A percentile compares a stretch with the other conserved stretches of the same genome.
These are phyloP conservation scores for Plebejus melissa DNA, from an alignment of 2,888 invertebrate genomes.

Conservation along the genomic window DNA sequence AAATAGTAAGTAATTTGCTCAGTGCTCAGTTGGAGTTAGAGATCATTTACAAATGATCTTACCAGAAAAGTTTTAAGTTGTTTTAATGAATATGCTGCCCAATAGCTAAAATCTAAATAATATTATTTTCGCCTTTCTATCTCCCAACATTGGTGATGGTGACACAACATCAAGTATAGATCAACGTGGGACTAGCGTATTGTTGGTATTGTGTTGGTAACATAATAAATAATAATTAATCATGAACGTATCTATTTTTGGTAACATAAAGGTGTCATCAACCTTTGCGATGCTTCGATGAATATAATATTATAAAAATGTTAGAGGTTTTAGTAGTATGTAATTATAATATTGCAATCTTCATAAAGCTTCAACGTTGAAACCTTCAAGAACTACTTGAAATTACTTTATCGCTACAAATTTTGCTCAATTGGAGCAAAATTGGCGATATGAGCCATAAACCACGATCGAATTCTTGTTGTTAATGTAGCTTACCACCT, in stretches of 20 bases:
- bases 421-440: not conserved
- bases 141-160: no score
- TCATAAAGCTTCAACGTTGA: not conserved
- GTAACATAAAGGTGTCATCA: slow-evolving; percentile 6
- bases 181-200: not conserved
- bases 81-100: no score
- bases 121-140: no score
- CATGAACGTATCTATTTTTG: slow-evolving; percentile 10
- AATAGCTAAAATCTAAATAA: no score
- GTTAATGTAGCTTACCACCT: not conserved
- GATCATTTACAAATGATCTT: no score
- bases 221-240: not conserved
- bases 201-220: not conserved
- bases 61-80: no score
- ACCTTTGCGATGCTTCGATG: slow-evolving; percentile 11
- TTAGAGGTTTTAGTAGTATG: not conserved
- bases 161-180: not conserved
- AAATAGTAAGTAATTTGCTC: no score
- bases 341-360: not conserved
- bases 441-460: not conserved
- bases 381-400: not conserved
- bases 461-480: not conserved
- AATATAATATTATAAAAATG: not conserved
- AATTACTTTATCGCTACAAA: not conserved
- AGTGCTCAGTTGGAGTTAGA: no score